A percentile compares a stretch with the other conserved stretches of the same genome.
Evolutionary conservation across 2,797 vertebrate genomes (phyloP).

Genomic region (Malacoctenus gilli): DNA sequence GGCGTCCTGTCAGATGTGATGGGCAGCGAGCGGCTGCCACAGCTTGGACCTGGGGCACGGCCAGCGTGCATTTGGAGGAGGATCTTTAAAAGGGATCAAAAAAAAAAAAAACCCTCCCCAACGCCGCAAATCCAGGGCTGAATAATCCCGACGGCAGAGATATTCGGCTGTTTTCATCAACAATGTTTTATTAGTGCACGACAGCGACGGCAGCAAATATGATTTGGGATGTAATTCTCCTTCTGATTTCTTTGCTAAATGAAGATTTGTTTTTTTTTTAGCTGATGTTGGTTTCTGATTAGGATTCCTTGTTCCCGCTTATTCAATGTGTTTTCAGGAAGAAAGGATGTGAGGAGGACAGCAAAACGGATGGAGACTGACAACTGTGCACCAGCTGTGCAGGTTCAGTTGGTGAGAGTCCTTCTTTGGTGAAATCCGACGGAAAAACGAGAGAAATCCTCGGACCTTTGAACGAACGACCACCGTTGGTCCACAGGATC

Average conservation of each 20-base stretch:
- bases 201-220: constrained; percentile 27
- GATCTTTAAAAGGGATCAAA: constrained; percentile 70
- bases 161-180: constrained; percentile 59
- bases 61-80: constrained; percentile 64
- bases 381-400: no score
- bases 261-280: constrained; percentile 6
- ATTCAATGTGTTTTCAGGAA: not conserved
- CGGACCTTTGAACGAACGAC: no score
- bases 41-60: constrained; percentile 61
- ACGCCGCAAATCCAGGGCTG: constrained; percentile 70
- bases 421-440: no score
- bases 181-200: constrained; percentile 50
- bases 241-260: no score
- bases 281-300: not conserved
- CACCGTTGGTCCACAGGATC: no score
- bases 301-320: not conserved
- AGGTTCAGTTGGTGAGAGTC: no score
- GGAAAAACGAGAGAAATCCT: no score
- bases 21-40: constrained; percentile 58
- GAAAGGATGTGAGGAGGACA: no score
- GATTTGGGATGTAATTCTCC: constrained; percentile 37
- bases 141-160: constrained; percentile 65
- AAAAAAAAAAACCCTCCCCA: constrained; percentile 59
- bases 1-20: constrained; percentile 53
- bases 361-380: no score